These are phyloP conservation scores for Heteropelma amictum DNA, from an alignment of 2,888 invertebrate species.

Conservation along the genomic window DNA sequence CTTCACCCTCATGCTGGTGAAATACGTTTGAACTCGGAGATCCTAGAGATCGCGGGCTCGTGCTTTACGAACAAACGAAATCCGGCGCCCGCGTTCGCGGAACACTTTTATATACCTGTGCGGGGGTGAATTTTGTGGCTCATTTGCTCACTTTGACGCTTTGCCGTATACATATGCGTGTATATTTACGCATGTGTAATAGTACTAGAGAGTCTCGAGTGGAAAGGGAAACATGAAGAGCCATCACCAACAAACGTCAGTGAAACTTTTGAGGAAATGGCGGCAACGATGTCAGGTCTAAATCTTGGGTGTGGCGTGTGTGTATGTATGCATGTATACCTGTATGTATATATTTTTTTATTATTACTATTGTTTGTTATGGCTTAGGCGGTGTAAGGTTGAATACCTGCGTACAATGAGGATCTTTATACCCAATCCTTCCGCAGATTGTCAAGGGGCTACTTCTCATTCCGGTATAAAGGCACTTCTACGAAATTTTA, in stretches of 20 bases:
- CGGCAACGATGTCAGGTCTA: constrained; percentile 26
- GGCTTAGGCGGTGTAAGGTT: constrained; percentile 3
- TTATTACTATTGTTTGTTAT: constrained; percentile 14
- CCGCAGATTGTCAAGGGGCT: not conserved
- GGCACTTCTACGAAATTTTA: constrained; percentile 42
- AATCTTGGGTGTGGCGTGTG: not conserved
- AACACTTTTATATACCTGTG: constrained; percentile 38
- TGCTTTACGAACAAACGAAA: constrained; percentile 45
- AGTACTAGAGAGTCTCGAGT: constrained; percentile 37
- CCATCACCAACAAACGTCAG: constrained; percentile 43
- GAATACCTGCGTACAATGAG: constrained; percentile 41
- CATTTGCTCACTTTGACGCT: constrained; percentile 60
- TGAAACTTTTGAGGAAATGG: constrained; percentile 38
- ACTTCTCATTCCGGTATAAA: constrained; percentile 22
- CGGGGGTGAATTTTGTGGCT: constrained; percentile 40
- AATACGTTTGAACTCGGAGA: constrained; percentile 19
- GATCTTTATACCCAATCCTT: constrained; percentile 47
- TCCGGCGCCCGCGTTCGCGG: constrained; percentile 60
- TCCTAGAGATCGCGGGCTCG: constrained; percentile 6
- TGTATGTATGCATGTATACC: not conserved
- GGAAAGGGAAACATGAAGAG: constrained; percentile 55
- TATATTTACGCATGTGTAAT: not conserved
- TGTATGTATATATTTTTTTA: not conserved
- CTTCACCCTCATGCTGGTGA: constrained; percentile 22
- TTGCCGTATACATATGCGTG: not conserved